phyloP scores from a whole-genome alignment of 2,888 invertebrate genomes.

The Nephrotoma flavescens region DNA sequence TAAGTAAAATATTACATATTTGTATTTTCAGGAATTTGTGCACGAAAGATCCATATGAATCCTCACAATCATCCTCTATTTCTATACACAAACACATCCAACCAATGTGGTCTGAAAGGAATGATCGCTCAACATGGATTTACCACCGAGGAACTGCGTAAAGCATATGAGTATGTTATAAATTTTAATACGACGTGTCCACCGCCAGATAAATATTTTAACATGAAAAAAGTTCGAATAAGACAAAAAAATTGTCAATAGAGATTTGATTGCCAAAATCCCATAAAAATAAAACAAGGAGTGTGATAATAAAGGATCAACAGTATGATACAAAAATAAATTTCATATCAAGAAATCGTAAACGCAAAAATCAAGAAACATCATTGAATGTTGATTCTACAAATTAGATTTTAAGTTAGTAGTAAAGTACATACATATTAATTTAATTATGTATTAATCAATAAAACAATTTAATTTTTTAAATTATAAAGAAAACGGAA shows the following conservation, averaged over 20 bases:
- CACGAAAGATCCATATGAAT: slow-evolving; percentile 39
- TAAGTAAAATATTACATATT: background rate
- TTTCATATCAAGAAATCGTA: background rate
- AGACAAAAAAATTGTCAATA: slow-evolving; percentile 17
- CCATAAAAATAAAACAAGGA: background rate
- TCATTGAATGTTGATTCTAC: background rate
- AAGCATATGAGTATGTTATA: slow-evolving; percentile 25
- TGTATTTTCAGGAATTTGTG: slow-evolving; percentile 39
- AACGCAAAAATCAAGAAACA: background rate
- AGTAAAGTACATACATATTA: background rate
- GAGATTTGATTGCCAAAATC: slow-evolving; percentile 1
- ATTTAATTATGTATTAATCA: background rate
- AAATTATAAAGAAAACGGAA: background rate
- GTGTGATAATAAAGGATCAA: background rate
- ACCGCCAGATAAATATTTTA: slow-evolving; percentile 25
- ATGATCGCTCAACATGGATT: slow-evolving; percentile 42
- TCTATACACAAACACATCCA: slow-evolving; percentile 29
- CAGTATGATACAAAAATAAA: background rate
- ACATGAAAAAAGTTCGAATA: slow-evolving; percentile 16
- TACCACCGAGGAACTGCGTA: slow-evolving; percentile 34
- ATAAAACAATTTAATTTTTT: background rate
- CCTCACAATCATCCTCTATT: slow-evolving; percentile 52
- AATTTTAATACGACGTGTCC: slow-evolving; percentile 25
- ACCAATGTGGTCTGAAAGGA: slow-evolving; percentile 36
- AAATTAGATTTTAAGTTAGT: background rate